These are phyloP conservation scores for Pollenia griseotomentosa DNA, from an alignment of 2,888 invertebrate species.

Conservation along the genomic window DNA sequence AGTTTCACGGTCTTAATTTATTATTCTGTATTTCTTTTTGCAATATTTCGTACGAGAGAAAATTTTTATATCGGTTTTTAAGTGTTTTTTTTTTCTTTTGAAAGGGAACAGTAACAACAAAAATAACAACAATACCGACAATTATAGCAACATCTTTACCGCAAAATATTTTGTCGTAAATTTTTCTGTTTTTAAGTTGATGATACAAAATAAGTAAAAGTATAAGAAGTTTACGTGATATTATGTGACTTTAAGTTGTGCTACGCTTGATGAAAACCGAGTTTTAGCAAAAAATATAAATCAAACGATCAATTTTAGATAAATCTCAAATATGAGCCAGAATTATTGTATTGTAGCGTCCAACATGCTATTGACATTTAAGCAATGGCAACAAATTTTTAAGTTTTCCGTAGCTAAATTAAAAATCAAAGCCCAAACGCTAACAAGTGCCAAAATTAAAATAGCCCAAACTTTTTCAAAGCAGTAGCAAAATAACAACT, in stretches of 20 bases:
- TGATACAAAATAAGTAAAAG: slow-evolving; percentile 12
- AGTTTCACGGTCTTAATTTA: slow-evolving; percentile 18
- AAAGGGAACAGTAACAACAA: background rate
- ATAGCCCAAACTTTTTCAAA: too few relatives aligned
- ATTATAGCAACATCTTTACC: slow-evolving; percentile 13
- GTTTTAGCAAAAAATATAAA: too few relatives aligned
- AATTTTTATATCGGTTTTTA: slow-evolving; percentile 57
- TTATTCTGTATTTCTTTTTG: background rate
- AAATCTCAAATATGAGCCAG: too few relatives aligned
- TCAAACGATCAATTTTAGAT: too few relatives aligned
- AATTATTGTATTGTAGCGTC: too few relatives aligned
- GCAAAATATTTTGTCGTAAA: slow-evolving; percentile 45
- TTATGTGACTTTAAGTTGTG: background rate
- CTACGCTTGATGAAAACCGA: background rate
- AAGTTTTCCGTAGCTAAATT: too few relatives aligned
- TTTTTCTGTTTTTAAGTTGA: slow-evolving; percentile 23
- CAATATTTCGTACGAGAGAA: slow-evolving; percentile 26
- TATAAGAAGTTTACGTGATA: background rate
- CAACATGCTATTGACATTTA: too few relatives aligned
- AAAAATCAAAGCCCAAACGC: too few relatives aligned
- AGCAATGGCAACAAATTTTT: too few relatives aligned
- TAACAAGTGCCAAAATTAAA: too few relatives aligned
- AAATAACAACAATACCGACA: slow-evolving; percentile 5
- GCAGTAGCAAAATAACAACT: too few relatives aligned
- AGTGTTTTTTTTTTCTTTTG: slow-evolving; percentile 21